phyloP scores from a whole-genome alignment of 2,888 invertebrate species.

The Lycophotia porphyrea region DNA sequence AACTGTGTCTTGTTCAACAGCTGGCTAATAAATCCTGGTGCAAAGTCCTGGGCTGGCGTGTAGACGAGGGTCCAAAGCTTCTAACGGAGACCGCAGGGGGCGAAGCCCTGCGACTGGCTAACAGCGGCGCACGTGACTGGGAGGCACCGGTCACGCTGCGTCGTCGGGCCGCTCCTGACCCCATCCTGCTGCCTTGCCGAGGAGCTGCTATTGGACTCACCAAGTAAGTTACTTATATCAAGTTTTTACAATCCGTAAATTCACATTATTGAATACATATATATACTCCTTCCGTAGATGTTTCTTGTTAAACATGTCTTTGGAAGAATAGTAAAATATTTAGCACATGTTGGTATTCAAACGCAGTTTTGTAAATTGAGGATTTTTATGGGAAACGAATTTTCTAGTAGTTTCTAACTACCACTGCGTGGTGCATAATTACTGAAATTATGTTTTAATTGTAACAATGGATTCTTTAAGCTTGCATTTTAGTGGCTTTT shows the following conservation, averaged over 20 bases:
- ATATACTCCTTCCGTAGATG: background rate
- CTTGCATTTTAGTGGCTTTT: background rate
- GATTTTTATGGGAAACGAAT: background rate
- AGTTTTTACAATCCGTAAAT: too few species aligned
- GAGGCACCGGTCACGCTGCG: slow-evolving; percentile 94
- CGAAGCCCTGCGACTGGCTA: slow-evolving; percentile 88
- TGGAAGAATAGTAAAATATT: background rate
- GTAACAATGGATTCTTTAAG: background rate
- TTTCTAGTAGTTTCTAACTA: background rate
- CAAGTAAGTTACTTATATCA: slow-evolving; percentile 70
- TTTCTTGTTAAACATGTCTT: background rate
- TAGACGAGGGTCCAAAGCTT: slow-evolving; percentile 81
- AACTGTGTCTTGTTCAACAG: slow-evolving; percentile 82
- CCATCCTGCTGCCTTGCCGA: slow-evolving; percentile 86
- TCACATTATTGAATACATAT: background rate
- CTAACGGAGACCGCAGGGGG: slow-evolving; percentile 85
- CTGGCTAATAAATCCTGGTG: slow-evolving; percentile 97
- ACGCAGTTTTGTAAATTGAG: too few species aligned
- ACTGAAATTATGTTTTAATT: background rate
- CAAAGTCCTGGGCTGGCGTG: slow-evolving; percentile 93
- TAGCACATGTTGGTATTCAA: background rate
- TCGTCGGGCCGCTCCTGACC: slow-evolving; percentile 95
- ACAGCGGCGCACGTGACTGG: slow-evolving; percentile 92
- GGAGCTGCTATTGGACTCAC: slow-evolving; percentile 83
- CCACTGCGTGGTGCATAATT: too few species aligned